Base-by-base conservation (phyloP, 2,113 vertebrate species). In the Leucosticte australis region DNA sequence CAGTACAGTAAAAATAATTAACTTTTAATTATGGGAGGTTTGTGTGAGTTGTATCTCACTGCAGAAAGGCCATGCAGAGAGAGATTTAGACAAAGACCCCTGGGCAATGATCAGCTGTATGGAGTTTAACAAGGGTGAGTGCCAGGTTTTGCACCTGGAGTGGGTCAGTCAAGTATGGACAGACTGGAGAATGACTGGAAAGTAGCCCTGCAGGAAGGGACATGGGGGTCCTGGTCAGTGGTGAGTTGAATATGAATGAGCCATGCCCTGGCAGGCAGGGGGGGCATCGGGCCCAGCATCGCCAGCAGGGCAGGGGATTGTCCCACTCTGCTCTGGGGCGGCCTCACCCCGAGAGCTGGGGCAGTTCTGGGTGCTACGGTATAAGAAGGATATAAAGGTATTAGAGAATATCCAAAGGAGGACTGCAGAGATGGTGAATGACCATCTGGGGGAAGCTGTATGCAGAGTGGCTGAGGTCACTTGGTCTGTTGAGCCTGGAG, bases 261-360 rank as follows among this genome's bases (percentile, higher is more conserved):
- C 33, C 1, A 0, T n/a, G 20, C 24, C 77, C 39, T 39, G 33
- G 39, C 46, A 53, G 28, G 6, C 53, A 46, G 46, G 69, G 8
- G 30, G 28, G 1, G 8, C 50, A 65, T 57, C 50, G 37, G 59
- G 59, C 24, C 10, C 42, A 76, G 44, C 70, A 57, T 17, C 1
- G 0, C 7, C 70, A 41, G 20, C 16, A 0, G 28, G 16, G 26
- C 7, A 9, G 26, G 46, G 27, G 11, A 52, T 52, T 67, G 23
- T 59, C 28, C 46, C 35, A 41, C 57, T 42, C 37, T 57, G 42
- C 6, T 0, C 50, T 88, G 77, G 37, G 13, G 4, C 0, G 0
- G 33, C 44, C 19, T 74, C 52, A 74, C 37, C 52, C 52, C 0
- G 0, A 46, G 19, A 44, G 15, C 7, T 46, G 44, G n/a, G 5